A percentile compares a stretch with the other conserved stretches of the same genome.
These are phyloP conservation scores for Actinia equina DNA, from an alignment of 64 coral and sea anemone species.

Conservation along the genomic window DNA sequence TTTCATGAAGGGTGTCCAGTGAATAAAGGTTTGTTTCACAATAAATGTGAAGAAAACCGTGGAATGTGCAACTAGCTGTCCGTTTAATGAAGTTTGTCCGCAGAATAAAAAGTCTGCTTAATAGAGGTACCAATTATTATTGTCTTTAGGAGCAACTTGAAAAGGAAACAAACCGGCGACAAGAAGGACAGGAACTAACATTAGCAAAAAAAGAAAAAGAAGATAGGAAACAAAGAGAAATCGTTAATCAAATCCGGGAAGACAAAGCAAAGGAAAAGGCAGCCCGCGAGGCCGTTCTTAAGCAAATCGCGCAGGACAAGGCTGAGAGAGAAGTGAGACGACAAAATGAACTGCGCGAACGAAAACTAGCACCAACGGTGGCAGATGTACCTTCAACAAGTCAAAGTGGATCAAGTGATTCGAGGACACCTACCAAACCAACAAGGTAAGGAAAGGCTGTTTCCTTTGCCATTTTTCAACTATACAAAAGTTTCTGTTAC, in stretches of 20 bases:
- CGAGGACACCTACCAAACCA: neutral
- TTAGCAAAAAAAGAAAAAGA: constrained; percentile 77
- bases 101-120: no score
- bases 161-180: constrained; percentile 55
- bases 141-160: constrained; percentile 45
- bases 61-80: no score
- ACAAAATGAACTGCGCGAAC: constrained; percentile 71
- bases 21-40: no score
- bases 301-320: constrained; percentile 84
- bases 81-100: no score
- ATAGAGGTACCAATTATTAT: neutral
- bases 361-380: constrained; percentile 20
- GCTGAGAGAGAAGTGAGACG: constrained; percentile 76
- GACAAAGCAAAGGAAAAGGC: constrained; percentile 91
- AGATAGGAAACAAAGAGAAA: constrained; percentile 67
- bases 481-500: no score
- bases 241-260: constrained; percentile 73
- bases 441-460: neutral
- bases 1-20: no score
- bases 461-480: neutral
- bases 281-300: constrained; percentile 73
- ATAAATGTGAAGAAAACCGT: no score
- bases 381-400: neutral
- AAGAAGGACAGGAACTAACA: constrained; percentile 54
- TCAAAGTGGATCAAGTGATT: neutral